Base-by-base conservation (phyloP, 2,113 vertebrate species). In the Catharus minimus region DNA sequence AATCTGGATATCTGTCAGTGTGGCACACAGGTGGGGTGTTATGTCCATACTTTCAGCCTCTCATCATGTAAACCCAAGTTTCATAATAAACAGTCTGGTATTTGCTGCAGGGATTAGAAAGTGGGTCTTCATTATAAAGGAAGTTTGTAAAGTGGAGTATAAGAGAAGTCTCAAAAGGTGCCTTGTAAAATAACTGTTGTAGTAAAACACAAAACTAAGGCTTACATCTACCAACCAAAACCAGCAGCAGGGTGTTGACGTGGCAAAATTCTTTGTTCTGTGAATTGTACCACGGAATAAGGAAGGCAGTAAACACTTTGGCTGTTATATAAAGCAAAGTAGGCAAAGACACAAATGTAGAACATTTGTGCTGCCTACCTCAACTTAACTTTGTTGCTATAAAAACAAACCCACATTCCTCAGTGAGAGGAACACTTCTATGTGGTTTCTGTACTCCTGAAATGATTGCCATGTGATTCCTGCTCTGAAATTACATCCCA, bases 401-500 rank as follows among this genome's bases (percentile, higher is more conserved):
- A 71, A 92, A 88, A 93, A 33, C 69, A 82, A 67, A 60, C 23
- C 46, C 41, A 56, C 49, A 21, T 64, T 76, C 1, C 8, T 56
- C 16, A 38, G 32, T 38, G 52, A 66, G 73, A 83, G 44, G 49
- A 91, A 26, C 1, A 7, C 11, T 69, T 62, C 15, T 33, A 10
- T 36, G 18, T 38, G 52, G 41, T 87, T 83, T 71, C 2, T 0
- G 1, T 83, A 39, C 21, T 60, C n/a, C 65, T 60, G 50, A 22
- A 61, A 73, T 39, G 58, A 76, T 33, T 66, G 18, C 38, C 27
- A 17, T 26, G 56, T 1, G 5, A 69, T 86, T 90, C 56, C 56
- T 88, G 56, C 65, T 86, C 56, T 79, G 66, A 71, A 86, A 78
- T 81, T 39, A 43, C n/a, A 60, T 19, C 46, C 43, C 43, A 73